Percentiles rank a stretch among this genome's conserved stretches.
Evolutionary conservation across 2,113 vertebrate species (phyloP).

Genomic region (Erinaceus europaeus): DNA sequence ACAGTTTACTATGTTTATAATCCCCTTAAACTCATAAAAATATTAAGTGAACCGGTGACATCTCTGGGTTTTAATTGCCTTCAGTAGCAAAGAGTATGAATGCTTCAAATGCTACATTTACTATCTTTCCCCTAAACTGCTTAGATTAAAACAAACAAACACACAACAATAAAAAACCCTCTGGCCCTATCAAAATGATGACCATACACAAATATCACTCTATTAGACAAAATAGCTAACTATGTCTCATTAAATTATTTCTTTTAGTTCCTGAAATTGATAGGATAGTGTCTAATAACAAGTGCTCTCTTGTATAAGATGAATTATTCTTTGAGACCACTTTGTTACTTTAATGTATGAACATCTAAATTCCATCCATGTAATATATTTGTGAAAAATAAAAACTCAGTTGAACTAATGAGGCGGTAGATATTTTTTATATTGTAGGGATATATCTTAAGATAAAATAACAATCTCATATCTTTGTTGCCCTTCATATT

Average conservation of each 20-base stretch:
- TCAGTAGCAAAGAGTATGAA: neutral
- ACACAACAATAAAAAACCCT: neutral
- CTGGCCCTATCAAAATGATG: neutral
- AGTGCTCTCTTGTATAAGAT: conserved; percentile 43
- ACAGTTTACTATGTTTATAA: neutral
- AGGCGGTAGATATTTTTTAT: neutral
- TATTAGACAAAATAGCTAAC: neutral
- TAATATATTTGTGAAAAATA: neutral
- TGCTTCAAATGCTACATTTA: neutral
- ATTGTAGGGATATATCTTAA: neutral
- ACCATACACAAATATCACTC: neutral
- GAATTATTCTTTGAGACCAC: conserved; percentile 40
- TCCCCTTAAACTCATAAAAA: neutral
- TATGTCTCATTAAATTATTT: conserved; percentile 28
- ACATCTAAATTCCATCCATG: conserved; percentile 40
- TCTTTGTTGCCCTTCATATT: neutral
- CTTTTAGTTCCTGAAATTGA: neutral
- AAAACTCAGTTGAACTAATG: neutral
- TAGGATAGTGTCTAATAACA: neutral
- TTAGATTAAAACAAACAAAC: neutral
- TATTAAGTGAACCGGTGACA: neutral
- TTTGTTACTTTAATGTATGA: conserved; percentile 29
- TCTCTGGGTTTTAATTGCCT: neutral
- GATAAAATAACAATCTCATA: neutral
- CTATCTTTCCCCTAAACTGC: neutral